Percentiles rank a stretch among this genome's conserved stretches.
phyloP scores from a whole-genome alignment of 2,113 vertebrate genomes.

The Zootoca vivipara region DNA sequence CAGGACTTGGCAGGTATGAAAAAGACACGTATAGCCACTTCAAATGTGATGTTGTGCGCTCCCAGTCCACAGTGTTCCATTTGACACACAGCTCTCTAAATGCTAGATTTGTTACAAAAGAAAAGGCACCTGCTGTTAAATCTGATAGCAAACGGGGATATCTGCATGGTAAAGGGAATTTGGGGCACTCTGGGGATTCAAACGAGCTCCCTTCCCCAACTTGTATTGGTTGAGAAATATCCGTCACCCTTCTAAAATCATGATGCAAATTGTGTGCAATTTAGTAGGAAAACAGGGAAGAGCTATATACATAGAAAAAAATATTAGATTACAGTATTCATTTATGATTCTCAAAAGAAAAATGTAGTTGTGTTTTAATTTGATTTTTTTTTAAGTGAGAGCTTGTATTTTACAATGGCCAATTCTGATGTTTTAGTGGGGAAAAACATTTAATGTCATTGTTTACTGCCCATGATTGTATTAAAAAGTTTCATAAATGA shows the following conservation, averaged over 20 bases:
- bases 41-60: neutral
- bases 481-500: slow-evolving; percentile 55
- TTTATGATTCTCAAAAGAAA: slow-evolving; percentile 34
- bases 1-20: too few relatives aligned
- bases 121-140: neutral
- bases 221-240: neutral
- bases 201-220: neutral
- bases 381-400: slow-evolving; percentile 26
- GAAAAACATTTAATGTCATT: slow-evolving; percentile 46
- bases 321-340: slow-evolving; percentile 30
- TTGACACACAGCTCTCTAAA: neutral
- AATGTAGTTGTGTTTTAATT: slow-evolving; percentile 36
- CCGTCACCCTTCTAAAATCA: neutral
- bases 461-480: slow-evolving; percentile 53
- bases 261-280: slow-evolving; percentile 3
- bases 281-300: neutral
- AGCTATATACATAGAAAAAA: slow-evolving; percentile 1
- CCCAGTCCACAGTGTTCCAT: neutral
- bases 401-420: slow-evolving; percentile 48
- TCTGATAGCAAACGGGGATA: neutral
- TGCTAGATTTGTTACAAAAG: neutral
- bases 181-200: neutral
- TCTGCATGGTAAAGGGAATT: neutral
- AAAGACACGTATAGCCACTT: neutral
- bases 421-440: slow-evolving; percentile 21